Evolutionary conservation across 2,113 vertebrate genomes (phyloP).

Genomic region (Uropsilus gracilis): DNA sequence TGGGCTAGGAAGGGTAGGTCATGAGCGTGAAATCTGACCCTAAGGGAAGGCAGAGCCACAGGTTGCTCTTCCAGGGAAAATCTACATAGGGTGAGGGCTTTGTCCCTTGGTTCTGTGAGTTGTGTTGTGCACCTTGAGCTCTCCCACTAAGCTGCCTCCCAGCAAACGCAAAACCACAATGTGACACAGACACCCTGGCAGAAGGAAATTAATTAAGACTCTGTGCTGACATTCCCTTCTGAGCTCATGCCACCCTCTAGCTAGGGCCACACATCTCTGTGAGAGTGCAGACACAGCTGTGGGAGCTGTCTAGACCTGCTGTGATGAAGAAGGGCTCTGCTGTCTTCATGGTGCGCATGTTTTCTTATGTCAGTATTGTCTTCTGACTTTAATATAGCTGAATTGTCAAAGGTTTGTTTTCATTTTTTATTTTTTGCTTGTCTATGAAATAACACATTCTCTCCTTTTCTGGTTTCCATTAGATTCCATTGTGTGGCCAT

Average conservation of each 20-base stretch:
- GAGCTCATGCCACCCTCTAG: slow-evolving; percentile 53
- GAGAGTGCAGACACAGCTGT: slow-evolving; percentile 61
- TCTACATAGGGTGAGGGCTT: neutral
- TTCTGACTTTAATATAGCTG: slow-evolving; percentile 63
- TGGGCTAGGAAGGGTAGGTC: neutral
- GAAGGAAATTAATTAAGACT: slow-evolving; percentile 64
- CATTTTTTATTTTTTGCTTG: neutral
- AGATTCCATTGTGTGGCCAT: neutral
- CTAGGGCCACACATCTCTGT: slow-evolving; percentile 35
- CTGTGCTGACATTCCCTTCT: slow-evolving; percentile 48
- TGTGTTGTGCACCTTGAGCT: neutral
- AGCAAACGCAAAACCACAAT: slow-evolving; percentile 49
- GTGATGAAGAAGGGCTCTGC: slow-evolving; percentile 59
- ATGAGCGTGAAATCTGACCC: neutral
- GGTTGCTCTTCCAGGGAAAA: neutral
- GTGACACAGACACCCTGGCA: slow-evolving; percentile 23
- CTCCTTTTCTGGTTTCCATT: slow-evolving; percentile 45
- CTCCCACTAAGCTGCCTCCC: slow-evolving; percentile 23
- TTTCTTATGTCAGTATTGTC: slow-evolving; percentile 70
- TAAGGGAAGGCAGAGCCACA: neutral
- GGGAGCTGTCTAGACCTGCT: slow-evolving; percentile 75
- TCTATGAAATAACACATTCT: slow-evolving; percentile 1
- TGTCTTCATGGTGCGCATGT: slow-evolving; percentile 18
- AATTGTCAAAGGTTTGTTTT: slow-evolving; percentile 28
- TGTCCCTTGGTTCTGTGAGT: neutral